Evolutionary conservation across 2,888 invertebrate species (phyloP).

Genomic region (Troilus luridus): DNA sequence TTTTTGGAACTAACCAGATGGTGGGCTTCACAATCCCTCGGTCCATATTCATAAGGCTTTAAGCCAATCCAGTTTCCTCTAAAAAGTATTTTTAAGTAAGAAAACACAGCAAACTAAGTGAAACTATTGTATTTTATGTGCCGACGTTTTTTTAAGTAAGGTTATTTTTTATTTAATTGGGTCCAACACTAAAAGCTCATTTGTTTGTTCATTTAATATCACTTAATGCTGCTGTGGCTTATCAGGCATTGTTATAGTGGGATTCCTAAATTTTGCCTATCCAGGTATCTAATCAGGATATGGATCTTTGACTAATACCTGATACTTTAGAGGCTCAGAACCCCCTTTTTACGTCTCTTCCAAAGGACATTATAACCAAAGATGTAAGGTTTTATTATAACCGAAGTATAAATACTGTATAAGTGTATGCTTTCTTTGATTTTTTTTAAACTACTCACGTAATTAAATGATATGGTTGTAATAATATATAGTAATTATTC

Average conservation of each 20-base stretch:
- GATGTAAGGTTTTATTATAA: background rate
- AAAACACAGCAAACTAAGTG: too few species aligned
- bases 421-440: background rate
- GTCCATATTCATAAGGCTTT: constrained; percentile 29
- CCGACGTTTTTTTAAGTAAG: background rate
- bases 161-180: background rate
- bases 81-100: background rate
- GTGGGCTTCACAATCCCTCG: background rate
- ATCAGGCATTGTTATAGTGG: too few species aligned
- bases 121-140: too few species aligned
- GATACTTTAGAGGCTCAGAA: too few species aligned
- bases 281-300: too few species aligned
- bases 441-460: background rate
- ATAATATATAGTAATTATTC: background rate
- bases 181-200: background rate
- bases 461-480: background rate
- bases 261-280: too few species aligned
- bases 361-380: too few species aligned
- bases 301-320: too few species aligned
- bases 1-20: background rate
- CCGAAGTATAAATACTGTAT: background rate
- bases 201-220: too few species aligned
- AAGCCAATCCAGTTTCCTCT: background rate
- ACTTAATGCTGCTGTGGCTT: too few species aligned
- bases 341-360: too few species aligned